phyloP scores from a whole-genome alignment of 2,113 vertebrate species.

The Gasterosteus nipponicus region DNA sequence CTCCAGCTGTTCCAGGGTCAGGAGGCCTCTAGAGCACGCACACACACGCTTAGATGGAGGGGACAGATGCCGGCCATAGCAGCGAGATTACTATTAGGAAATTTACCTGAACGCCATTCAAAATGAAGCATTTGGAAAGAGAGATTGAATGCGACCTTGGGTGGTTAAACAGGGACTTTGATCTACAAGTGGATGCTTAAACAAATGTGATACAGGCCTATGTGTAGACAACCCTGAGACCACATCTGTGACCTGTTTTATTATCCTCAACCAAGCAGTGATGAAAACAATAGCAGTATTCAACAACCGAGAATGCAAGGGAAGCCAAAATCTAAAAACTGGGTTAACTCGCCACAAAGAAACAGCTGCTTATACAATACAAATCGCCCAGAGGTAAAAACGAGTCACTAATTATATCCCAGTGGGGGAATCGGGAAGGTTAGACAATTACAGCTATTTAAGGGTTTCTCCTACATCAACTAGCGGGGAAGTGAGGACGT shows the following conservation, averaged over 20 bases:
- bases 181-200: constrained; percentile 24
- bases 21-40: constrained; percentile 14
- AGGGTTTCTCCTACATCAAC: background rate
- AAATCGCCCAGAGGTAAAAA: constrained; percentile 44
- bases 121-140: background rate
- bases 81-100: constrained; percentile 1
- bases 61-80: background rate
- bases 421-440: background rate
- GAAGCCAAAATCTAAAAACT: constrained; percentile 35
- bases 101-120: constrained; percentile 9
- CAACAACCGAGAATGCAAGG: constrained; percentile 41
- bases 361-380: constrained; percentile 33
- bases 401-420: constrained; percentile 45
- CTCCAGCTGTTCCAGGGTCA: constrained; percentile 47
- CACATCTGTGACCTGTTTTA: constrained; percentile 15
- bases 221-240: constrained; percentile 1
- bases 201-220: background rate
- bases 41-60: background rate
- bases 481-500: background rate
- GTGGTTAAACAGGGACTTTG: constrained; percentile 2
- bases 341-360: constrained; percentile 18
- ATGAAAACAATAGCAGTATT: constrained; percentile 16
- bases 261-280: constrained; percentile 3
- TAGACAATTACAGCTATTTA: background rate
- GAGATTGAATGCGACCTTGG: background rate